phyloP scores from a whole-genome alignment of 2,113 vertebrate genomes.

The Pterophyllum scalare region DNA sequence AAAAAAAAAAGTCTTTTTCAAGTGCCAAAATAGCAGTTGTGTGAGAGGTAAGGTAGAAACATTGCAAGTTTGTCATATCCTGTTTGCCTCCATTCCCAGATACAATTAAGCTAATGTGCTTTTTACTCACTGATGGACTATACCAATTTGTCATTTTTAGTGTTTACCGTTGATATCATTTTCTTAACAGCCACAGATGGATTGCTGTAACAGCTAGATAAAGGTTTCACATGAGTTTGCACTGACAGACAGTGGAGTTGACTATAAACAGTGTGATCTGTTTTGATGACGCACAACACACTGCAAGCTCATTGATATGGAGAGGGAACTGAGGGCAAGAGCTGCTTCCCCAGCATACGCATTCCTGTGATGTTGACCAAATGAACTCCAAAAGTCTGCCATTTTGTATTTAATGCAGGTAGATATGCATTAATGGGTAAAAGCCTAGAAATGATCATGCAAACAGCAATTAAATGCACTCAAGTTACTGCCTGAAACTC shows the following conservation, averaged over 20 bases:
- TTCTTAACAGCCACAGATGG: background rate
- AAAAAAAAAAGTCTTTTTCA: too few relatives aligned
- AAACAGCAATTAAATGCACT: background rate
- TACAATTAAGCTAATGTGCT: background rate
- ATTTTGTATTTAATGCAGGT: background rate
- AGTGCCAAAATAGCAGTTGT: constrained; percentile 29
- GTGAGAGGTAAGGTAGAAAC: background rate
- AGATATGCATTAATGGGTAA: constrained; percentile 13
- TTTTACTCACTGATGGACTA: background rate
- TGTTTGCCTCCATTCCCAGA: background rate
- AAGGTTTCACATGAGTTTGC: constrained; percentile 49
- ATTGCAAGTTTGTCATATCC: background rate
- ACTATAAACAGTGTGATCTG: constrained; percentile 70
- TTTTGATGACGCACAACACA: constrained; percentile 71
- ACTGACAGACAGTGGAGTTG: constrained; percentile 46
- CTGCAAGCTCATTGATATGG: constrained; percentile 56
- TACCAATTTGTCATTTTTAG: background rate
- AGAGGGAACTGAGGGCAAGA: constrained; percentile 55
- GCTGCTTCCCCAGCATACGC: constrained; percentile 53
- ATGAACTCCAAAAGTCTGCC: constrained; percentile 12
- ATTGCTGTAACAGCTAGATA: constrained; percentile 1
- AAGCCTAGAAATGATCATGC: background rate
- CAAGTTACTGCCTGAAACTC: background rate
- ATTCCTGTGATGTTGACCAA: constrained; percentile 37
- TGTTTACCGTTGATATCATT: constrained; percentile 5